These are phyloP conservation scores for Malacoraja senta DNA, from an alignment of 2,797 vertebrate genomes.

Conservation along the genomic window DNA sequence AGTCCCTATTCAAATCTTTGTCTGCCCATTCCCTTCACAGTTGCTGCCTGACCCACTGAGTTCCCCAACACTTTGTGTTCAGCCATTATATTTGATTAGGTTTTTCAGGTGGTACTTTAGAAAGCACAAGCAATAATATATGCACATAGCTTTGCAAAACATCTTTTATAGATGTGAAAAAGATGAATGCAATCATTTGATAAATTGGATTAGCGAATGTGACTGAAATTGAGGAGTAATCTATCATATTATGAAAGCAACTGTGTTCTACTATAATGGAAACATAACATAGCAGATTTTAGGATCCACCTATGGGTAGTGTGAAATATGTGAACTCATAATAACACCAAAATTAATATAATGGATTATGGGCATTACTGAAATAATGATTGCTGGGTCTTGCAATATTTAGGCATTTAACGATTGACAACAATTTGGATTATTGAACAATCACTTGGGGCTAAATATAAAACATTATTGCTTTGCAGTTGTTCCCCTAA, in stretches of 20 bases:
- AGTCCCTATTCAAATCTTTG: too few relatives aligned
- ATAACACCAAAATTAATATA: constrained; percentile 29
- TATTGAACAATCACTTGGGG: constrained; percentile 19
- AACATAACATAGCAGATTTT: constrained; percentile 1
- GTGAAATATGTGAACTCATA: constrained; percentile 12
- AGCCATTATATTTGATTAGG: not conserved
- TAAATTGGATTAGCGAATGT: constrained; percentile 19
- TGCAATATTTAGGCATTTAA: constrained; percentile 23
- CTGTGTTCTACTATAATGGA: constrained; percentile 17
- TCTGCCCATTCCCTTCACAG: too few relatives aligned
- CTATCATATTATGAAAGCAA: constrained; percentile 28
- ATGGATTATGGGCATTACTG: constrained; percentile 18
- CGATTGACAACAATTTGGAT: constrained; percentile 3
- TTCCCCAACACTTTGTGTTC: not conserved
- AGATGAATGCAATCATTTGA: constrained; percentile 35
- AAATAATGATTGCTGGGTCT: constrained; percentile 25
- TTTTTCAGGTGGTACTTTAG: not conserved
- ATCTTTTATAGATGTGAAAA: constrained; percentile 23
- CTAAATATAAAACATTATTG: constrained; percentile 25
- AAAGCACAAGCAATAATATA: constrained; percentile 5
- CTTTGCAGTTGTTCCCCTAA: constrained; percentile 29
- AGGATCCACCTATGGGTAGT: not conserved
- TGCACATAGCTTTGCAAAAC: not conserved
- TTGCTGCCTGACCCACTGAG: too few relatives aligned
- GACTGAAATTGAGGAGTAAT: constrained; percentile 28